Base-by-base conservation (phyloP, 2,888 invertebrate species). In the Cryptophagus acutangulus region DNA sequence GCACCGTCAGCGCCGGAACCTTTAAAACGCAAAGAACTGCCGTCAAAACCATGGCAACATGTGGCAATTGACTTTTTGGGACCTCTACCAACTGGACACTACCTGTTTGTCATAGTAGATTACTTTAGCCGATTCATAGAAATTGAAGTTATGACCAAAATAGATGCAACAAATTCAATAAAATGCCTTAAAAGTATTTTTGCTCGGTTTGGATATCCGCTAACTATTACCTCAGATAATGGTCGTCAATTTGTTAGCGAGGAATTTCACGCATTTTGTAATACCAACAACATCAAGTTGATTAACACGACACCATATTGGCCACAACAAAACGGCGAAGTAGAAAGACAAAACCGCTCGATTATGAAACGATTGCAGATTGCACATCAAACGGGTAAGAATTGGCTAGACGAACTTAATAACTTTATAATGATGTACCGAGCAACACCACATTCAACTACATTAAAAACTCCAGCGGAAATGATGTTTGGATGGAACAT, bases 31-130 rank as follows among this genome's bases (percentile, higher is more conserved):
- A 33, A 14, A 8, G 16, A 33, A 35, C 10, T 45, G 1, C 35
- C 36, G 2, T 26, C 24, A 2, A 18, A 28, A 12, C 18, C 42
- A 2, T 42, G 38, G 45, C 8, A 20, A 10, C 13, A 36, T 28
- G 17, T 49, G 2, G 52, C 53, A 13, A 40, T 51, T 16, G 52
- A 52, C 36, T 50, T 47, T 37, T 14, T 42, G 33, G 51, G 46
- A n/a, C 48, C 52, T 30, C 25, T 49, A 15, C 46, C 35, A 34
- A 36, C 15, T 8, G 20, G 33, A 35, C n/a, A 31, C 3, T 31
- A 31, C 12, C 12, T 31, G 5, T 31, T 31, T 26, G 25, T 36
- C 9, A 20, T 36, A n/a, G 15, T 20, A 9, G 36, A 36, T 15
- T 36, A 36, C n/a, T 36, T 20, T 14, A 15, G 25, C 26, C 17